Conservation (phyloP, 1,140 invertebrate genomes). For the Thaumatotibia leucotreta region DNA sequence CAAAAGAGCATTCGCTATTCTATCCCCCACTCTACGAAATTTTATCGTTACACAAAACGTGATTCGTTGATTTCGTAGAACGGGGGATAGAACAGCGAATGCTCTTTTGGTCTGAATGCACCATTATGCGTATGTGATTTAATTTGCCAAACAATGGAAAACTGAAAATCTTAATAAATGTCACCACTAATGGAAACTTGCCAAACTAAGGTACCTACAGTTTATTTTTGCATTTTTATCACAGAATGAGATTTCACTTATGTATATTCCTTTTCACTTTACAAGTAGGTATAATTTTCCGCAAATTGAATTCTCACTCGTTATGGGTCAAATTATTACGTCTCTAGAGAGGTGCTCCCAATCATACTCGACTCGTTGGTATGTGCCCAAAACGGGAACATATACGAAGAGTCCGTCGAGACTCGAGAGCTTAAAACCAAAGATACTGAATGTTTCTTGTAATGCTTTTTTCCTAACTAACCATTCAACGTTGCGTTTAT, state of each 20-base stretch:
- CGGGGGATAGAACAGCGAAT: too few species aligned
- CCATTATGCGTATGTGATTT: too few species aligned
- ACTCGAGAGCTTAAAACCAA: neutral
- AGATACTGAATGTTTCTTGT: neutral
- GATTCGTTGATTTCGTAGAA: too few species aligned
- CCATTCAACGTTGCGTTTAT: neutral
- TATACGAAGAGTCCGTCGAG: too few species aligned
- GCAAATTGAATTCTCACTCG: neutral
- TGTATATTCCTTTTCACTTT: neutral
- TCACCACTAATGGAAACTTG: neutral
- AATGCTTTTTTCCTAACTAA: neutral
- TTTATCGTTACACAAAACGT: too few species aligned
- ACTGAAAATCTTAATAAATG: too few species aligned
- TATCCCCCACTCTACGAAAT: too few species aligned
- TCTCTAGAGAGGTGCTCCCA: neutral
- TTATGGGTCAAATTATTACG: slow-evolving; percentile 3
- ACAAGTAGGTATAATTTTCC: neutral
- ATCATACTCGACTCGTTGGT: slow-evolving; percentile 16
- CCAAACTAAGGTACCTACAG: neutral
- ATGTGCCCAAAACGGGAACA: slow-evolving; percentile 14
- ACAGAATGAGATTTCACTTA: neutral
- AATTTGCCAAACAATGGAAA: too few species aligned
- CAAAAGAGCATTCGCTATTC: too few species aligned
- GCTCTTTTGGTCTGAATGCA: too few species aligned
- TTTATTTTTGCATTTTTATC: neutral